Evolutionary conservation across 2,888 invertebrate genomes (phyloP), one percentile per base, ranked within the genome.

Genomic region (Dasypogon diadema): DNA sequence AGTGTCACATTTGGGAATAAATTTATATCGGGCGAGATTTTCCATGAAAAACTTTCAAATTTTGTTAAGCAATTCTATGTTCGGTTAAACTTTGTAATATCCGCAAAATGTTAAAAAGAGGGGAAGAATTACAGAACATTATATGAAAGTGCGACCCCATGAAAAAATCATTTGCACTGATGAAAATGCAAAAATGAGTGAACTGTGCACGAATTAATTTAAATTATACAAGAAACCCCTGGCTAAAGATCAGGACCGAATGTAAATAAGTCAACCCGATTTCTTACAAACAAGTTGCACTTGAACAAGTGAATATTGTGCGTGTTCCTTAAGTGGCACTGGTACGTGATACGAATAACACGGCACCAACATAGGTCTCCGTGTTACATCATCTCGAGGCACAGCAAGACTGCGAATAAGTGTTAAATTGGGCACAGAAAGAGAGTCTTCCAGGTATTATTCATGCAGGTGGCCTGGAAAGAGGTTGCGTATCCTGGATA

Each of bases 211-310:
- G 42, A 42, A 42, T 42, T 42, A 42, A 42, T 42, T 42, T 42
- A 12, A 42, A 12, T 42, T 42, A 42, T 42, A 42, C 12, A 42
- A 51, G 8, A 65, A 21, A 65, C 65, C 48, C 48, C 22, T 14
- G 18, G 65, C 24, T 46, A 65, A 46, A 65, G 48, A 65, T 42
- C 48, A 24, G 8, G 48, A 22, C 46, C 65, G 65, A 65, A 65
- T 65, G 65, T 24, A 65, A 65, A 65, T 65, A 42, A 65, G 65
- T 14, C 24, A 18, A 24, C 42, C 65, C 46, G 65, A 65, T 46
- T 65, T 65, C 48, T 48, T 22, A 46, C 65, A 14, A 48, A 65
- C 65, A 42, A 65, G 65, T 65, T 65, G 65, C 65, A 65, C 14
- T 42, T 46, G 2, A 14, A 46, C 24, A 65, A 46, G 18, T 48